Evolutionary conservation across 2,888 invertebrate species (phyloP).

Genomic region (Mythimna lalbum): DNA sequence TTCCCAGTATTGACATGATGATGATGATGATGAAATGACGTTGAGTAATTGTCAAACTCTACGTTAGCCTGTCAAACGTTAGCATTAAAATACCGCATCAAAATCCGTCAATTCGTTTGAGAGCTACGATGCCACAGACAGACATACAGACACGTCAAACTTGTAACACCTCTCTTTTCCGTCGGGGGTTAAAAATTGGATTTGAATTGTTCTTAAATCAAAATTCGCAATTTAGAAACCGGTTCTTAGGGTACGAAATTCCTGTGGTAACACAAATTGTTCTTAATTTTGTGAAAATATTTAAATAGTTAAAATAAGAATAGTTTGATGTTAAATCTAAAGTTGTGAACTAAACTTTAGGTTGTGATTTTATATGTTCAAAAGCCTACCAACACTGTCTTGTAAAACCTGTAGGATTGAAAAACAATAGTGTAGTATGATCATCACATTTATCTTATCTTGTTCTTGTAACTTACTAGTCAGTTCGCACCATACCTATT

Average conservation of each 20-base stretch:
- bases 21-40: no score
- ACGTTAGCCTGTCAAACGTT: no score
- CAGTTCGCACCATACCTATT: constrained; percentile 46
- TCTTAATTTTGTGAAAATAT: not conserved
- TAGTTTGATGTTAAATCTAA: not conserved
- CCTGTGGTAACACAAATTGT: no score
- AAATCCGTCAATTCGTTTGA: no score
- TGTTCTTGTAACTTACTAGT: constrained; percentile 37
- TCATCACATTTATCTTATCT: constrained; percentile 10
- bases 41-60: no score
- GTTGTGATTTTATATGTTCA: not conserved
- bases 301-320: not conserved
- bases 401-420: not conserved
- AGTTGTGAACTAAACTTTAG: not conserved
- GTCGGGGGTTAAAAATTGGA: no score
- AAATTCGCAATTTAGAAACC: not conserved
- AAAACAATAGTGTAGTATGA: not conserved
- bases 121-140: no score
- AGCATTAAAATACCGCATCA: no score
- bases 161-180: no score
- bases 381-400: constrained; percentile 2
- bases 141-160: no score
- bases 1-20: no score
- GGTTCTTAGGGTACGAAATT: not conserved
- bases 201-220: no score